Evolutionary conservation across 1,140 invertebrate species (phyloP).

Genomic region (Drosophila melanogaster): Release_6_plus_ISO1_MT NT_033779.5:19600001-19600500

Average conservation of each 20-base stretch:
- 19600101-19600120: slow-evolving; percentile 81
- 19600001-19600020: slow-evolving; percentile 3
- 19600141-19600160: slow-evolving; percentile 22
- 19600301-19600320: too few species aligned
- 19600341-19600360: slow-evolving; percentile 81
- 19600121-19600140: slow-evolving; percentile 59
- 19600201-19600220: slow-evolving; percentile 80
- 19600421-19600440: slow-evolving; percentile 51
- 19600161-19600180: slow-evolving; percentile 5
- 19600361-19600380: slow-evolving; percentile 81
- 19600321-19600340: slow-evolving; percentile 44
- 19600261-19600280: slow-evolving; percentile 79
- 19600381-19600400: slow-evolving; percentile 29
- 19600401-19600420: slow-evolving; percentile 54
- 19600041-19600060: slow-evolving; percentile 71
- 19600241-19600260: slow-evolving; percentile 68
- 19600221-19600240: slow-evolving; percentile 78
- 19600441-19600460: slow-evolving; percentile 18
- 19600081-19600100: slow-evolving; percentile 78
- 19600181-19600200: slow-evolving; percentile 52
- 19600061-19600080: slow-evolving; percentile 64
- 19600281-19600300: slow-evolving; percentile 17
- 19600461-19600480: slow-evolving; percentile 21
- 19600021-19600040: slow-evolving; percentile 21
- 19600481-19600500: neutral